Conservation (phyloP, 2,888 invertebrate species). For the Acleris sparsana region DNA sequence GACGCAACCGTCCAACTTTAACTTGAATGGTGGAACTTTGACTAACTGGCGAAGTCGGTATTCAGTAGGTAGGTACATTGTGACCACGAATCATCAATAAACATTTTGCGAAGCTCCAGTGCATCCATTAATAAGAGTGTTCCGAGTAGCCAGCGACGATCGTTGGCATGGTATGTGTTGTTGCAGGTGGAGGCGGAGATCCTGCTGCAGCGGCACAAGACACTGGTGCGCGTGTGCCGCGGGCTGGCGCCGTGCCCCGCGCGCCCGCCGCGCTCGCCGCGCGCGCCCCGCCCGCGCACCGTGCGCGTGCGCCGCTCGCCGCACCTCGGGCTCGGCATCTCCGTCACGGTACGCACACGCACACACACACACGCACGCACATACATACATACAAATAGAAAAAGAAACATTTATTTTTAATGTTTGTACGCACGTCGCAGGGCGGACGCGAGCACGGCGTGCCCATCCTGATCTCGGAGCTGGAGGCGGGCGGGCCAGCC, state of each 20-base stretch:
- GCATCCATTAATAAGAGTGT: too few relatives aligned
- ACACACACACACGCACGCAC: too few relatives aligned
- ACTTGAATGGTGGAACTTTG: too few relatives aligned
- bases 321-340: constrained; percentile 93
- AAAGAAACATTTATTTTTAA: too few relatives aligned
- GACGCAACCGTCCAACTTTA: too few relatives aligned
- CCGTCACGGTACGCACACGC: constrained; percentile 93
- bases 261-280: constrained; percentile 52
- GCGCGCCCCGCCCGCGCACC: constrained; percentile 76
- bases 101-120: too few relatives aligned
- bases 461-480: constrained; percentile 92
- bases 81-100: too few relatives aligned
- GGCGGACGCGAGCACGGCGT: constrained; percentile 94
- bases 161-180: background rate
- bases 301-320: constrained; percentile 88
- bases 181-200: constrained; percentile 93
- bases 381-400: too few relatives aligned
- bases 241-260: constrained; percentile 71
- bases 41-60: too few relatives aligned
- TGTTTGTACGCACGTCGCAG: constrained; percentile 63
- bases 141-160: background rate
- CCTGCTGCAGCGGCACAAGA: constrained; percentile 92
- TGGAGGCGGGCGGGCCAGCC: constrained; percentile 90
- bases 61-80: too few relatives aligned
- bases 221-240: constrained; percentile 87